phyloP scores from a whole-genome alignment of 2,797 vertebrate genomes.

The Anabacerthia variegaticeps region DNA sequence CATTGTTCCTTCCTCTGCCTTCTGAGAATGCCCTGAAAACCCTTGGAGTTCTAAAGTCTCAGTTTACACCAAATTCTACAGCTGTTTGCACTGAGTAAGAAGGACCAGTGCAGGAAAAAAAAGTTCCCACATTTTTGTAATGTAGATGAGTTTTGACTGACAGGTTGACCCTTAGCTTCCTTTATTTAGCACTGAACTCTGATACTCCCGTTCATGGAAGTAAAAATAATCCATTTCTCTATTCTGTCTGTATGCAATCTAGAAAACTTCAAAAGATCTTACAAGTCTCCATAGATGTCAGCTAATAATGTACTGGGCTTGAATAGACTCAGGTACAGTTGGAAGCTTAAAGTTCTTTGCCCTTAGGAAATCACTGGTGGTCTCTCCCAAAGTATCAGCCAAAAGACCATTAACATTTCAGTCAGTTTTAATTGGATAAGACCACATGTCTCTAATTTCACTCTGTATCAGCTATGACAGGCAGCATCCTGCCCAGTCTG shows the following conservation, averaged over 20 bases:
- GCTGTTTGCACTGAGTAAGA: neutral
- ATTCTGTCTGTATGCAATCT: neutral
- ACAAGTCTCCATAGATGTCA: neutral
- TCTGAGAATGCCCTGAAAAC: neutral
- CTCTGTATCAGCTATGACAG: neutral
- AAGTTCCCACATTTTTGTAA: neutral
- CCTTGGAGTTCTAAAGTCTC: neutral
- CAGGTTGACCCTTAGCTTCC: conserved; percentile 30
- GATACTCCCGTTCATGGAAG: neutral
- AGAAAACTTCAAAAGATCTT: conserved; percentile 28
- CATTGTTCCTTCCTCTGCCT: neutral
- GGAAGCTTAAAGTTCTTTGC: neutral
- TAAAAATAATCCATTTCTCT: conserved; percentile 30
- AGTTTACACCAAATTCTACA: neutral
- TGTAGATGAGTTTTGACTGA: conserved; percentile 31
- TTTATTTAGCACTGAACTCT: conserved; percentile 14
- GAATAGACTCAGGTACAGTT: neutral
- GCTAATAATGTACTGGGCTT: neutral
- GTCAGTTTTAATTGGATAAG: conserved; percentile 2
- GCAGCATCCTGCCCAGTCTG: neutral
- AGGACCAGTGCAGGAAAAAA: neutral
- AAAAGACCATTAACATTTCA: conserved; percentile 1
- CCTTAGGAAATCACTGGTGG: conserved; percentile 16
- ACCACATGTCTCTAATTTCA: neutral
- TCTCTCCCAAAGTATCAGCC: neutral